Base-by-base conservation (phyloP, 1,140 invertebrate genomes). In the Drosophila ambigua region DNA sequence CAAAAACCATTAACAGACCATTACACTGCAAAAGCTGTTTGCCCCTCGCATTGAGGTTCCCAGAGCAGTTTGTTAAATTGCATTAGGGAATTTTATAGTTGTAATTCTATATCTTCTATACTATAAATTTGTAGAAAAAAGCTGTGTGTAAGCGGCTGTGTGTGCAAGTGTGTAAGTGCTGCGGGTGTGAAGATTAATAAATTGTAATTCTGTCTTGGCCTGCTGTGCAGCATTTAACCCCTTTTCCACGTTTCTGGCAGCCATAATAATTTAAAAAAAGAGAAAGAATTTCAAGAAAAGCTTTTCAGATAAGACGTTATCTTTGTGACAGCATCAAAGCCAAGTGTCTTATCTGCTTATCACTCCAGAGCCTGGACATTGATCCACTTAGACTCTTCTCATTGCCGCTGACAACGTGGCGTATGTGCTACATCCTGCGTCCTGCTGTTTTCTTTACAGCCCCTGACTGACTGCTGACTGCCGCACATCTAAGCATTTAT, bases 401-500 rank as follows among this genome's bases (percentile, higher is more conserved):
- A 13, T 5, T 13, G 35, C 31, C 31, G 3, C 3, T 9, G 8
- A 31, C 8, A 31, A 9, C 31, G 7, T 31, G 3, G 8, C 31
- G 31, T 31, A 31, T 31, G 8, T 8, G 28, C 28, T 31, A 9
- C 16, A 5, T 72, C 72, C 71, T 31, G 28, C 31, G 8, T 9
- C 8, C 31, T 52, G 72, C 72, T 75, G 72, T 49, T 74, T 66
- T 20, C 72, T 59, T 66, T 59, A 58, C 53, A n/a, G 24, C 52
- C 23, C 1, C 31, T 24, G 13, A 31, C 2, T 31, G 7, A 15
- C 20, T 46, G 45, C 9, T 46, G 31, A 67, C 13, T 50, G 64
- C 31, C 52, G 28, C 67, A 69, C 67, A 63, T 73, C 43, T 74
- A n/a, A n/a, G n/a, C n/a, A n/a, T n/a, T n/a, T n/a, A 74, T 74